A percentile compares a stretch with the other conserved stretches of the same genome.
Evolutionary conservation across 2,888 invertebrate genomes (phyloP).

Genomic region (Acleris cristana): DNA sequence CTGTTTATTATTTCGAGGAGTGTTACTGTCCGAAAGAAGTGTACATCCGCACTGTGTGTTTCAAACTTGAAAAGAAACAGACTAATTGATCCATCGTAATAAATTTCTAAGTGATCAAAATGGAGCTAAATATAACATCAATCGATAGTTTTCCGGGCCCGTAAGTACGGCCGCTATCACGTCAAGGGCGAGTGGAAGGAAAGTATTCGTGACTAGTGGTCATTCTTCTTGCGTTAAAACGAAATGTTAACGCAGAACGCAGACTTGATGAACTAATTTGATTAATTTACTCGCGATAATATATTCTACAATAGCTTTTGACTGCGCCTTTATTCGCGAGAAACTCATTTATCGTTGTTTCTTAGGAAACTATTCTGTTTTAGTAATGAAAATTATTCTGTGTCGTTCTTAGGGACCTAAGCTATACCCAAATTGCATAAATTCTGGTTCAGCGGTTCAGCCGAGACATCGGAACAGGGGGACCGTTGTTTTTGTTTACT

Average conservation of each 20-base stretch:
- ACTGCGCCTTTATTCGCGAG: too few relatives aligned
- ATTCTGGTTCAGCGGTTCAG: too few relatives aligned
- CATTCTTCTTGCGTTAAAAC: constrained; percentile 49
- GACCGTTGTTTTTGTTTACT: too few relatives aligned
- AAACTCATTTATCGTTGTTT: too few relatives aligned
- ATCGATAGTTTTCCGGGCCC: constrained; percentile 59
- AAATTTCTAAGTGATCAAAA: constrained; percentile 50
- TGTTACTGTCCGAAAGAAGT: too few relatives aligned
- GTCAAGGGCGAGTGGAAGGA: constrained; percentile 53
- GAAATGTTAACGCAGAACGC: constrained; percentile 6
- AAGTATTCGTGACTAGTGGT: constrained; percentile 51
- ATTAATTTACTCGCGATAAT: constrained; percentile 29
- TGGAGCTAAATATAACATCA: constrained; percentile 54
- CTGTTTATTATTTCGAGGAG: constrained; percentile 68
- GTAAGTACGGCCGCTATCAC: constrained; percentile 48
- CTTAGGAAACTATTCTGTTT: too few relatives aligned
- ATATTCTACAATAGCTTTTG: too few relatives aligned
- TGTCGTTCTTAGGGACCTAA: too few relatives aligned
- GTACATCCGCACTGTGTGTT: constrained; percentile 2
- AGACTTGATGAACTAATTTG: constrained; percentile 23
- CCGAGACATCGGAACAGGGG: too few relatives aligned
- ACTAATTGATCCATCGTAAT: constrained; percentile 34
- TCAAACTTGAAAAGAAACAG: constrained; percentile 31
- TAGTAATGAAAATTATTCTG: too few relatives aligned
- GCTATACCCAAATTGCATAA: too few relatives aligned